A percentile compares a stretch with the other conserved stretches of the same genome.
phyloP scores from a whole-genome alignment of 2,888 invertebrate genomes.

The Carcina quercana region DNA sequence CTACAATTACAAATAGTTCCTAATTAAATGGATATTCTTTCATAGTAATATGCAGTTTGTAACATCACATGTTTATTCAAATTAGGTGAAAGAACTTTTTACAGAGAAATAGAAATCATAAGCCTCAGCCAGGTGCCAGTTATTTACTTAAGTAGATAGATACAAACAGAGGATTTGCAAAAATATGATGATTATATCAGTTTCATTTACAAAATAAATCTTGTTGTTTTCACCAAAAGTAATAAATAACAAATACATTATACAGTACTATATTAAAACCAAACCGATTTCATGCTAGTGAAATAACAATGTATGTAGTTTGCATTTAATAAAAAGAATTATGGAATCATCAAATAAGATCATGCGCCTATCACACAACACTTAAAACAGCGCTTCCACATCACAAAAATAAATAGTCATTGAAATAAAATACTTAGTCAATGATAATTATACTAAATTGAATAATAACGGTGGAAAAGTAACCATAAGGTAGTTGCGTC shows the following conservation, averaged over 20 bases:
- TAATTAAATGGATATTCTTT: conserved; percentile 1
- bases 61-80: too few species aligned
- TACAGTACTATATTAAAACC: too few species aligned
- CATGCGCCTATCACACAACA: conserved; percentile 57
- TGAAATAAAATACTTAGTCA: conserved; percentile 67
- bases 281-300: conserved; percentile 23
- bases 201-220: too few species aligned
- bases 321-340: conserved; percentile 43
- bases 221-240: too few species aligned
- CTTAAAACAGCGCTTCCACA: conserved; percentile 51
- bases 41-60: not conserved
- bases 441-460: conserved; percentile 71
- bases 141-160: too few species aligned
- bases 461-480: conserved; percentile 69
- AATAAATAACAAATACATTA: too few species aligned
- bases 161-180: too few species aligned
- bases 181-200: too few species aligned
- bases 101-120: too few species aligned
- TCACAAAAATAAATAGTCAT: conserved; percentile 61
- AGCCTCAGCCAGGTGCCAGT: too few species aligned
- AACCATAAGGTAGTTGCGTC: conserved; percentile 54
- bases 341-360: conserved; percentile 55
- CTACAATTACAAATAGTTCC: conserved; percentile 6
- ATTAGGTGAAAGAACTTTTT: too few species aligned
- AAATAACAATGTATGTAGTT: conserved; percentile 32